Evolutionary conservation across 2,113 vertebrate species (phyloP).

Genomic region (Rhizomys pruinosus): DNA sequence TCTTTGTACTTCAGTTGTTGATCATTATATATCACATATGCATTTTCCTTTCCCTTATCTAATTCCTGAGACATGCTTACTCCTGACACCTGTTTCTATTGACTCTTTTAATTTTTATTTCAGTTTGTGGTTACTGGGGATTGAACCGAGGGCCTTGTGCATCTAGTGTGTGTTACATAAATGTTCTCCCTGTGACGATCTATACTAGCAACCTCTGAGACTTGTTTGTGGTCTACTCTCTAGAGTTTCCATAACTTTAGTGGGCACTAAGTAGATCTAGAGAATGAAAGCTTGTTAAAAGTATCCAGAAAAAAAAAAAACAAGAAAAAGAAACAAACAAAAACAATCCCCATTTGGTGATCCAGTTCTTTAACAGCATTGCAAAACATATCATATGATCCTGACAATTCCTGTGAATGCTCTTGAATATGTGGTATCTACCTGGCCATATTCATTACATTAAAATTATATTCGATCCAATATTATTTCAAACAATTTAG

Average conservation of each 20-base stretch:
- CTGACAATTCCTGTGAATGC: constrained; percentile 9
- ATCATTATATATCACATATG: not conserved
- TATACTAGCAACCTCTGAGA: not conserved
- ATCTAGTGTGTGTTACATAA: not conserved
- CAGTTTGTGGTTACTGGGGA: not conserved
- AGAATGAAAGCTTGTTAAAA: constrained; percentile 51
- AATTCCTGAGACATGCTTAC: constrained; percentile 17
- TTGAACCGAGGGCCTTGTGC: not conserved
- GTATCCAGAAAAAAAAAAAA: constrained; percentile 16
- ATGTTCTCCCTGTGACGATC: not conserved
- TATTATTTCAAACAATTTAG: constrained; percentile 64
- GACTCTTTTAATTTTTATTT: not conserved
- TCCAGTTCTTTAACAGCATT: constrained; percentile 39
- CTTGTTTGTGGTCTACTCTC: constrained; percentile 32
- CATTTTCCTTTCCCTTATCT: constrained; percentile 20
- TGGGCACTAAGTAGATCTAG: constrained; percentile 5
- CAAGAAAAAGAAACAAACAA: not conserved
- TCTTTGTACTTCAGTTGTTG: constrained; percentile 17
- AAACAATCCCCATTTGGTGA: not conserved
- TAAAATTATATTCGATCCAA: constrained; percentile 49
- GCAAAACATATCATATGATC: constrained; percentile 39
- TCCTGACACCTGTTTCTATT: constrained; percentile 29
- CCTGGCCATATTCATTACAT: constrained; percentile 55
- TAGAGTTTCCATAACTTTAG: not conserved
- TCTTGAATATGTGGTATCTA: too few species aligned